phyloP scores from a whole-genome alignment of 1,140 invertebrate genomes.

The Ceratitis capitata region DNA sequence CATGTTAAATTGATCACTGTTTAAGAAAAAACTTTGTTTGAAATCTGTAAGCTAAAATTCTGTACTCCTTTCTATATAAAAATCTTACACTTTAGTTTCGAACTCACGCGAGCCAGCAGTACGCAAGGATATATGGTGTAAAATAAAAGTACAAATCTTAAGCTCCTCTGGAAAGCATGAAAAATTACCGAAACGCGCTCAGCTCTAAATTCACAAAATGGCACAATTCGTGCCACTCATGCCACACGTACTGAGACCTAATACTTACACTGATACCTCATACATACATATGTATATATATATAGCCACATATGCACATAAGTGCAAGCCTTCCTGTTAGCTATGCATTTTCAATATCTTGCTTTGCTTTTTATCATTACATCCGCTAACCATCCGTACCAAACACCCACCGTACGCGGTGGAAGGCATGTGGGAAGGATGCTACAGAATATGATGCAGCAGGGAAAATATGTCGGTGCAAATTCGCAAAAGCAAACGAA shows the following conservation, averaged over 20 bases:
- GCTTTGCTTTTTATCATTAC: neutral
- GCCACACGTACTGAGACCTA: neutral
- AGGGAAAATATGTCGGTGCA: neutral
- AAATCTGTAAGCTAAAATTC: no score
- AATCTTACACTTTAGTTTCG: no score
- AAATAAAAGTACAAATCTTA: neutral
- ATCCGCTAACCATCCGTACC: neutral
- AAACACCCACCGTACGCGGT: neutral
- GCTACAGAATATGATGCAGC: neutral
- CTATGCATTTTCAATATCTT: constrained; percentile 12
- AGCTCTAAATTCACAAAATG: neutral
- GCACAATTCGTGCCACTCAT: neutral
- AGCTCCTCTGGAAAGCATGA: neutral
- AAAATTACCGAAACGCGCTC: neutral
- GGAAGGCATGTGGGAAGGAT: neutral
- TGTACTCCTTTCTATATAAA: no score
- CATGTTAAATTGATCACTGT: no score
- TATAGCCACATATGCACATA: no score
- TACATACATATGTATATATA: neutral
- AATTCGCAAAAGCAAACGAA: neutral
- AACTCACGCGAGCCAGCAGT: no score
- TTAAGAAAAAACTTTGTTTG: no score
- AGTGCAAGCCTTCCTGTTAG: neutral
- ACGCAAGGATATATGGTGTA: no score
- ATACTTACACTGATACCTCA: neutral